These are phyloP conservation scores for Garrulus glandarius DNA, from an alignment of 2,797 vertebrate species.

Conservation along the genomic window DNA sequence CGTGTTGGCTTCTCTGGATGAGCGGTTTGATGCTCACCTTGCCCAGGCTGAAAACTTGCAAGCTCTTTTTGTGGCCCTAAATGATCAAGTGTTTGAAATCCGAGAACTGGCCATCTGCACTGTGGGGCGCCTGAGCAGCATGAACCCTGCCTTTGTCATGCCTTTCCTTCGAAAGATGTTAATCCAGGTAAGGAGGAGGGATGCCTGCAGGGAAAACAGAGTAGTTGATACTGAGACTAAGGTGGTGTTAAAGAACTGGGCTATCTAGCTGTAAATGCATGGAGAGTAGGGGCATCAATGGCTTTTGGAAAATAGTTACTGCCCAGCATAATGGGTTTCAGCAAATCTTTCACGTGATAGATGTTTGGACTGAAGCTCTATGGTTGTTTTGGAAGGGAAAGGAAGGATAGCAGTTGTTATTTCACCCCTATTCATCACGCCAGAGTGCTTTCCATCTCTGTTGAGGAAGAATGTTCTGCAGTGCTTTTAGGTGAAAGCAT, in stretches of 20 bases:
- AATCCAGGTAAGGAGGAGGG: constrained; percentile 85
- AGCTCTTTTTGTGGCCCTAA: constrained; percentile 94
- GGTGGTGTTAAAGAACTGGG: neutral
- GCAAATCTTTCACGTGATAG: neutral
- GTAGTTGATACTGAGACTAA: neutral
- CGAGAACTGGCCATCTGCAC: constrained; percentile 97
- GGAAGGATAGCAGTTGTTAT: neutral
- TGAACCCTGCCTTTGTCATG: constrained; percentile 99
- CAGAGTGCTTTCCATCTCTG: neutral
- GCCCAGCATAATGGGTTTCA: neutral
- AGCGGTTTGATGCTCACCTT: constrained; percentile 95
- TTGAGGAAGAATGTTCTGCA: neutral
- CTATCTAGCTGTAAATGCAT: neutral
- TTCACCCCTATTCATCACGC: neutral
- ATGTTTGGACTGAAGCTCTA: neutral
- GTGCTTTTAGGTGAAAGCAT: neutral
- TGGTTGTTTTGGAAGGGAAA: neutral
- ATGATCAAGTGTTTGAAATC: constrained; percentile 98
- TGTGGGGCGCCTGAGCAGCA: constrained; percentile 95
- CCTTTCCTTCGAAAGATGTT: constrained; percentile 98
- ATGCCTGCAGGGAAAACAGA: neutral
- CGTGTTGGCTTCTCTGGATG: constrained; percentile 94
- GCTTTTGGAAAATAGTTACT: neutral
- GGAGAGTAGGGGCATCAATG: neutral
- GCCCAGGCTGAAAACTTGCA: constrained; percentile 97